Evolutionary conservation across 2,113 vertebrate genomes (phyloP).

Genomic region (Lophochroa leadbeateri): DNA sequence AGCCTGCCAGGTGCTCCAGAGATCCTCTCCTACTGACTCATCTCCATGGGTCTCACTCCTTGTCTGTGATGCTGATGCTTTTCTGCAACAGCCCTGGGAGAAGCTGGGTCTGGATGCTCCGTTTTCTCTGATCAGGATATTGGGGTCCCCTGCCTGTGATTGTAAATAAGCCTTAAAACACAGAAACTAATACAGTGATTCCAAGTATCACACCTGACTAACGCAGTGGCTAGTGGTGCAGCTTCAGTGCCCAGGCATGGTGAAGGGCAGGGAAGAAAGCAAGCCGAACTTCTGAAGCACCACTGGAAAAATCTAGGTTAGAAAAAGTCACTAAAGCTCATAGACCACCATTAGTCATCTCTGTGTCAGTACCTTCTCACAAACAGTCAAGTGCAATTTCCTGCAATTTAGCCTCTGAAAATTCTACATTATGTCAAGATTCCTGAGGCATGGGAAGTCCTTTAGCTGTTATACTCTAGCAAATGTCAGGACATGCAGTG

Average conservation of each 20-base stretch:
- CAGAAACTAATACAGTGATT: background rate
- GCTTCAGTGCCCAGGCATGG: background rate
- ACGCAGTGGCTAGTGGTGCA: background rate
- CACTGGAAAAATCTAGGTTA: background rate
- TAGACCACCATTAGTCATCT: background rate
- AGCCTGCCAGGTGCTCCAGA: background rate
- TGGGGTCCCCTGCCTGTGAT: background rate
- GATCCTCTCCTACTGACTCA: background rate
- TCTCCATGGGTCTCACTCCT: background rate
- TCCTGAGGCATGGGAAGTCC: background rate
- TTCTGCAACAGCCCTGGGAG: background rate
- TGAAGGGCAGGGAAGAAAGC: background rate
- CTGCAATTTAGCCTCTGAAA: background rate
- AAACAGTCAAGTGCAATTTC: background rate
- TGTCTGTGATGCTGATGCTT: rapidly evolving
- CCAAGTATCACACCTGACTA: background rate
- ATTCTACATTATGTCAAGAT: background rate
- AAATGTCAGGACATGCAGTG: background rate
- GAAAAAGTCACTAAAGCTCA: background rate
- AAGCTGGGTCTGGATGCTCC: background rate
- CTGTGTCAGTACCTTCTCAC: background rate
- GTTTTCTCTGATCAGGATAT: background rate
- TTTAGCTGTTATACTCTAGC: background rate
- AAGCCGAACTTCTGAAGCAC: background rate
- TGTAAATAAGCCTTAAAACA: background rate